phyloP scores from a whole-genome alignment of 2,888 invertebrate species.

The Nephrocerus scutellatus region DNA sequence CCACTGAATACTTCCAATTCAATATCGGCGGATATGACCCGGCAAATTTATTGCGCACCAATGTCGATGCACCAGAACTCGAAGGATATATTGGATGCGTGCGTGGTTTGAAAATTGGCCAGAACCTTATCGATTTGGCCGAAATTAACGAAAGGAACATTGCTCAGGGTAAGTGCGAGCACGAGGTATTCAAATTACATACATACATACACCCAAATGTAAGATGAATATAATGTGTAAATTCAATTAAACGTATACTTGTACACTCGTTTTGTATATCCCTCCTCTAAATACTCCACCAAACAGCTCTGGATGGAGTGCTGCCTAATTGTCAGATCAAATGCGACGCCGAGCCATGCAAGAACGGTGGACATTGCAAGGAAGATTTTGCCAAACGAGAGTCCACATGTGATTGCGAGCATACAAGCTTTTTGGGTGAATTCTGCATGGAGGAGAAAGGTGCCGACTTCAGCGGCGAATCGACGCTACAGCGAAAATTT shows the following conservation, averaged over 20 bases:
- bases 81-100: conserved; percentile 81
- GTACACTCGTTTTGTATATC: background rate
- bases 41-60: conserved; percentile 59
- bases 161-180: conserved; percentile 56
- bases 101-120: conserved; percentile 77
- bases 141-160: conserved; percentile 61
- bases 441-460: conserved; percentile 84
- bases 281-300: conserved; percentile 3
- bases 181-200: conserved; percentile 12
- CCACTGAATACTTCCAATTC: conserved; percentile 82
- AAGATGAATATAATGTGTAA: conserved; percentile 2
- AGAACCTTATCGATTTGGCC: conserved; percentile 70
- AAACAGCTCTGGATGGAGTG: conserved; percentile 60
- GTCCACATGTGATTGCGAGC: conserved; percentile 80
- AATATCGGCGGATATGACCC: conserved; percentile 81
- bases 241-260: background rate
- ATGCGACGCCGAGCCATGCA: conserved; percentile 80
- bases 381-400: conserved; percentile 83
- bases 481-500: conserved; percentile 72
- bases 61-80: conserved; percentile 50
- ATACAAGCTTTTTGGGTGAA: conserved; percentile 84
- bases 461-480: conserved; percentile 82
- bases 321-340: conserved; percentile 80
- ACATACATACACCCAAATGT: conserved; percentile 5
- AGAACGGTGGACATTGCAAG: conserved; percentile 78